phyloP scores from a whole-genome alignment of 2,888 invertebrate species.

The Microctonus aethiopoides region DNA sequence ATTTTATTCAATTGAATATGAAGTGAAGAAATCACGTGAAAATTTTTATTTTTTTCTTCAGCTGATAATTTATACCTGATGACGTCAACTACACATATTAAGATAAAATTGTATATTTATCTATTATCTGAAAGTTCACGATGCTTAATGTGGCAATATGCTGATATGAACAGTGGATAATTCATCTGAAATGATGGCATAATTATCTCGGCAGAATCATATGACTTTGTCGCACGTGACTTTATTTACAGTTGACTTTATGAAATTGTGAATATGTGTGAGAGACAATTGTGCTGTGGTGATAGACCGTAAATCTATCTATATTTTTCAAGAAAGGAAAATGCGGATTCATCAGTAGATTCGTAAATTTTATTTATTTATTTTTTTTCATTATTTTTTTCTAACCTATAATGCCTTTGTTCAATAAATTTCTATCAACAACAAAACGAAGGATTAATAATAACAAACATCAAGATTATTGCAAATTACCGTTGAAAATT shows the following conservation, averaged over 20 bases:
- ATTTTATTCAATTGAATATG: too few relatives aligned
- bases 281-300: conserved; percentile 56
- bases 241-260: conserved; percentile 66
- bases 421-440: conserved; percentile 78
- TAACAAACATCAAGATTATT: conserved; percentile 35
- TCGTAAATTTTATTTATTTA: neutral
- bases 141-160: neutral
- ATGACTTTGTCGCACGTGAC: conserved; percentile 66
- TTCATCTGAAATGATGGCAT: conserved; percentile 10
- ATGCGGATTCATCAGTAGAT: conserved; percentile 52
- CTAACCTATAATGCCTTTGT: conserved; percentile 75
- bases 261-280: conserved; percentile 56
- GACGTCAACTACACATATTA: neutral
- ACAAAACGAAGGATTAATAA: conserved; percentile 67
- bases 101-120: conserved; percentile 5
- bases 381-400: conserved; percentile 23
- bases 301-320: conserved; percentile 52
- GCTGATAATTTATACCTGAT: conserved; percentile 3
- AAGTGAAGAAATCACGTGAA: too few relatives aligned
- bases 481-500: conserved; percentile 41
- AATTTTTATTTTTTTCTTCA: neutral
- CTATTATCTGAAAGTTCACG: neutral
- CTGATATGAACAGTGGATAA: too few relatives aligned
- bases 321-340: conserved; percentile 39
- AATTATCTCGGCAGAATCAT: conserved; percentile 54